Evolutionary conservation across 2,113 vertebrate species (phyloP), one percentile per base, ranked within the genome.

Genomic region (Dicaeum eximium): DNA sequence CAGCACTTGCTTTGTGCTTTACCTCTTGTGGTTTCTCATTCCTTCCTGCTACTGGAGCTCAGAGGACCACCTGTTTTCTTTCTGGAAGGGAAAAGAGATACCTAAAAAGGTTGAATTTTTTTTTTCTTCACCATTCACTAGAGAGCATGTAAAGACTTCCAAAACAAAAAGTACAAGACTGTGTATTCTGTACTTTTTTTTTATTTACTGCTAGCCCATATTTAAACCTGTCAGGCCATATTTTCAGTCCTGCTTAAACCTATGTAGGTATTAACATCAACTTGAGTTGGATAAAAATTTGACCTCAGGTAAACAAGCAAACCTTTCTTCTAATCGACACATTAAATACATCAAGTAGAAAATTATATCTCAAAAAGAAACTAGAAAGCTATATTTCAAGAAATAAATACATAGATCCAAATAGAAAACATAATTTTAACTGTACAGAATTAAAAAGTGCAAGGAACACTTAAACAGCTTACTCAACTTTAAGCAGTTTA

Each of bases 401-500:
- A 82, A 70, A 19, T 50, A 84, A 85, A 65, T 72, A 30, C 20
- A 21, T 42, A 48, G 45, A 61, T 73, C n/a, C 28, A 79, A 86
- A 42, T 31, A 71, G 48, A 85, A 65, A 94, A 53, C 10, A 17
- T 33, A 44, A 65, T 90, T 88, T 87, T 64, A 70, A 69, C 85
- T 70, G 33, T 40, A 42, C 14, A 51, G 81, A 90, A 91, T 86
- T 90, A 61, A 57, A 27, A 86, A 64, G 20, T 88, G 50, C 57
- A 70, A 71, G 77, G 62, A 84, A 86, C 51, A 82, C 38, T 96
- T 92, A 77, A 91, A 92, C 47, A 93, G 86, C 78, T 92, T 93
- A 85, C 22, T 80, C n/a, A 86, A 42, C 28, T 90, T 94, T 86
- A 86, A 95, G 71, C 66, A 88, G 64, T 96, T 92, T 95, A 86